Evolutionary conservation across 1,140 invertebrate genomes (phyloP), one percentile per base, ranked within the genome.

Genomic region (Eufriesea mexicana): DNA sequence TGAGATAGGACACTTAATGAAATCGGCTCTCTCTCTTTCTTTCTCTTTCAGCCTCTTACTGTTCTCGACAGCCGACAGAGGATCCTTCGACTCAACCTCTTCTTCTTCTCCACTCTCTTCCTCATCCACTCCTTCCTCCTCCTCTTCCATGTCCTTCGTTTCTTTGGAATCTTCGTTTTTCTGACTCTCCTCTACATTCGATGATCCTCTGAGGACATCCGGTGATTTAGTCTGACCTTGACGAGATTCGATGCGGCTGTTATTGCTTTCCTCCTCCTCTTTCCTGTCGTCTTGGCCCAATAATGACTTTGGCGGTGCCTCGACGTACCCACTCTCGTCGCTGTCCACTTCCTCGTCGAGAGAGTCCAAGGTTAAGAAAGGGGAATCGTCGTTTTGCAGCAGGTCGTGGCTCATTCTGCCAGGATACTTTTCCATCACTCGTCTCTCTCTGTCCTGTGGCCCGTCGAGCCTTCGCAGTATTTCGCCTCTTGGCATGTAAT

Each of bases 261-360:
- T 57, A 5, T 42, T 76, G 12, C 81, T 73, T 5, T 83, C 45
- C 7, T 86, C 79, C 14, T 91, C 85, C 7, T 88, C 80, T n/a
- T 90, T 90, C 20, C 84, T 83, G 5, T 92, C 91, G 14, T 90
- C 89, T 47, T 90, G 91, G 51, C 90, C 85, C 47, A 93, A 75
- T 6, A 92, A 86, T 71, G 90, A 89, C 79, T 94, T 94, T 10
- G 93, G 93, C 62, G 93, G 91, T 9, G 93, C 93, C 87, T 95
- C 95, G 42, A 95, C 95, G 88, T 95, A 95, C 49, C 95, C 95
- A 79, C 94, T 95, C 84, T 95, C 95, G 86, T 95, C 95, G 88
- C 95, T 95, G 86, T 94, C 94, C 54, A 88, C 92, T 61, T 92
- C 93, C 74, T 94, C 93, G 74, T 93, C 92, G 0, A 94, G 87